Evolutionary conservation across 2,113 vertebrate genomes (phyloP).

Genomic region (Gallinago undulata): DNA sequence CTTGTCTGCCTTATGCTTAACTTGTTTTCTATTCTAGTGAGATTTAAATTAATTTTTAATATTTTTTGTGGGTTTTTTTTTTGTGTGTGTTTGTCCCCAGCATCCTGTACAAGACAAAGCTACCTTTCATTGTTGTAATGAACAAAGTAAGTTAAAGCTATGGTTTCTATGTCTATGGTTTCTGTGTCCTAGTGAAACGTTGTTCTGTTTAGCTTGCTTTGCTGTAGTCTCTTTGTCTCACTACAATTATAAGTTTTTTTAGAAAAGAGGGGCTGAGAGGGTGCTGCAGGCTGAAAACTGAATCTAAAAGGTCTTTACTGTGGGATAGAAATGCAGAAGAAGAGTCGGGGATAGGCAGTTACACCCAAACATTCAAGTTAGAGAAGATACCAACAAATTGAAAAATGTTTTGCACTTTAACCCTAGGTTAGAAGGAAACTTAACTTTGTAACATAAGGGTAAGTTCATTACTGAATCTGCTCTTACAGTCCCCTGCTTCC

Average conservation of each 20-base stretch:
- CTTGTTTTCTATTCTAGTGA: background rate
- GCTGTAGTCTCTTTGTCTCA: background rate
- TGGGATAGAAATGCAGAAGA: background rate
- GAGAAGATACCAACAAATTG: background rate
- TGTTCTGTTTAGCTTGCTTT: background rate
- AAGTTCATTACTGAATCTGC: background rate
- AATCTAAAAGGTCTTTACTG: background rate
- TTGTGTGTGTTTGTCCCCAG: constrained; percentile 66
- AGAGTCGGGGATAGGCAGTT: background rate
- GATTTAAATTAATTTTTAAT: background rate
- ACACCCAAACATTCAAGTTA: background rate
- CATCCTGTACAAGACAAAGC: constrained; percentile 97
- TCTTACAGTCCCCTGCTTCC: background rate
- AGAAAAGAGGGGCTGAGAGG: background rate
- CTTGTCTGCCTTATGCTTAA: background rate
- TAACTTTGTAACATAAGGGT: background rate
- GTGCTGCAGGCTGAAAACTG: background rate
- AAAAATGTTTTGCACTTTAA: background rate
- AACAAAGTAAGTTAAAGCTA: constrained; percentile 87
- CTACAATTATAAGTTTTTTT: background rate
- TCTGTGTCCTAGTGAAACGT: background rate
- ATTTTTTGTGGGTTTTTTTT: background rate
- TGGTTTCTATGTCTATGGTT: background rate
- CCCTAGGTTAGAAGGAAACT: background rate
- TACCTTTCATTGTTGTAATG: constrained; percentile 96